A percentile compares a stretch with the other conserved stretches of the same genome.
phyloP scores from a whole-genome alignment of 2,888 invertebrate species.

The Athalia rosae region DNA sequence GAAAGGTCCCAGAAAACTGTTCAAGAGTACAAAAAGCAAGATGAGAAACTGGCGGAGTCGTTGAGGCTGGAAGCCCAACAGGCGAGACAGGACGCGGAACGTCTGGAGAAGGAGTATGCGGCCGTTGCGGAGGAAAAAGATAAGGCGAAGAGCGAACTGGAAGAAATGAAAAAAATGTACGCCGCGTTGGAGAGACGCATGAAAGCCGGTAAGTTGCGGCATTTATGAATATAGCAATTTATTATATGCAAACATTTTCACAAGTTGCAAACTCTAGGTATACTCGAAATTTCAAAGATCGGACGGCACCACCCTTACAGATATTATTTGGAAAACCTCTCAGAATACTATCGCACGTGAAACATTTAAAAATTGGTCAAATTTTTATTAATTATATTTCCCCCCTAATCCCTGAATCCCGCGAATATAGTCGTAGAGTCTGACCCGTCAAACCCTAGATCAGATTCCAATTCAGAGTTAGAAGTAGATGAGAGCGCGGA shows the following conservation, averaged over 20 bases:
- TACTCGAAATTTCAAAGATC: too few species aligned
- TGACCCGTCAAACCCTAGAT: slow-evolving; percentile 29
- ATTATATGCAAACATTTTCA: too few species aligned
- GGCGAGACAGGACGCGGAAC: slow-evolving; percentile 86
- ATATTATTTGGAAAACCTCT: too few species aligned
- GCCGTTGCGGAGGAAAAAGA: slow-evolving; percentile 86
- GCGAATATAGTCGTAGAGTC: slow-evolving; percentile 30
- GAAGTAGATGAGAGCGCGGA: slow-evolving; percentile 63
- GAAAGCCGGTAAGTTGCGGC: slow-evolving; percentile 66
- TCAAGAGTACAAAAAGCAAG: slow-evolving; percentile 72
- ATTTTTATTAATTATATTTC: slow-evolving; percentile 37
- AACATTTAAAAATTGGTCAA: not conserved
- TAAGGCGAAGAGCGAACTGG: slow-evolving; percentile 83
- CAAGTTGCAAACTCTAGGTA: too few species aligned
- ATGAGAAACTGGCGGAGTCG: slow-evolving; percentile 80
- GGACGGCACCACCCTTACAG: too few species aligned
- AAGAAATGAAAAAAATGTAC: slow-evolving; percentile 87
- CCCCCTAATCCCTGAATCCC: not conserved
- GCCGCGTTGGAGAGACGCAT: slow-evolving; percentile 82
- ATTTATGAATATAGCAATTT: not conserved
- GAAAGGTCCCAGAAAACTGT: slow-evolving; percentile 75
- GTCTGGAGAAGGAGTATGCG: slow-evolving; percentile 87
- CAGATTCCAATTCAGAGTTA: slow-evolving; percentile 64
- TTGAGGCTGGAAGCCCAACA: slow-evolving; percentile 85
- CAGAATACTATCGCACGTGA: too few species aligned